Base-by-base conservation (phyloP, 2,888 invertebrate species). In the Temnothorax rugatulus region DNA sequence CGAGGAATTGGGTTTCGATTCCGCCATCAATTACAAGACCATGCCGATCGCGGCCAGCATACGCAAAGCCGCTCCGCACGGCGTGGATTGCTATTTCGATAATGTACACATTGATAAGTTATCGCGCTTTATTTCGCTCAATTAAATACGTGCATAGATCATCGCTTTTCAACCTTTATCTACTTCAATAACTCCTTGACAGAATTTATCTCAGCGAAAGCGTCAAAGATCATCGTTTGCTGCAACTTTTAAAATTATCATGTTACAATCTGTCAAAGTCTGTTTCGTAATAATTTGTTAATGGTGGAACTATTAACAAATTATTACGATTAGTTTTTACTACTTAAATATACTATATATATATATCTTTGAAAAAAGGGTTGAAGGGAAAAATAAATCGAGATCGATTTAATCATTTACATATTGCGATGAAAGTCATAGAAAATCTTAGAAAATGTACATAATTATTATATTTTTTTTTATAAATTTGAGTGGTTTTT, bases 81-180 rank as follows among this genome's bases (percentile, higher is more conserved):
- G 97, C 2, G 94, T 97, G 0, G 97, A 97, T 92, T 97, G 97
- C 91, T 97, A 97, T 91, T 97, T 97, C 92, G 97, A 97, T 93
- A 97, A 97, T 93, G 97, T 97, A 95, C 94, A 96, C 94, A 71
- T 8, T 21, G 47, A 57, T 9, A 41, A 38, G 18, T 21, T 52
- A 50, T 50, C 21, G 5, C 59, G 34, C 44, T 25, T 47, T 73
- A 52, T 59, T 77, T 73, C 8, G 38, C 15, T 18, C 4, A 21
- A 21, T 41, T 57, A 21, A 18, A 54, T 21, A 29, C 18, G 9
- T 3, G 69, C 13, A 25, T 18, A 59, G 11, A 57, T 54, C 25
- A 15, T 64, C 89, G 18, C 18, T 38, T 64, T 64, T 64, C 2
- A 41, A 41, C 18, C 15, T 47, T 34, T 15, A n/a, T 34, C 25